Conservation (phyloP, 2,797 vertebrate species). For the Rhincodon typus region DNA sequence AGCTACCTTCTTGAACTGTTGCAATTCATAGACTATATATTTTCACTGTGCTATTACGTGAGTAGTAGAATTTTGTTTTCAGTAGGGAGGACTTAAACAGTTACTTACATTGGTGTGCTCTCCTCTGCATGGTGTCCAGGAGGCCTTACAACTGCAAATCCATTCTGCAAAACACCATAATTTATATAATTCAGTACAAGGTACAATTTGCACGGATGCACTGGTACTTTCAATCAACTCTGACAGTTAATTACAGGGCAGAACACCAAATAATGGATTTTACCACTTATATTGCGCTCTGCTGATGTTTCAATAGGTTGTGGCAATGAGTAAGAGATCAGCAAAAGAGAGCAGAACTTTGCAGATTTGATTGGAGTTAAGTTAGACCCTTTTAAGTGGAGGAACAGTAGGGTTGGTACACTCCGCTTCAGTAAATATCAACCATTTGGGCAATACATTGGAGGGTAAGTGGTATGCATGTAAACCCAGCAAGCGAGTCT, state of each 20-base stretch:
- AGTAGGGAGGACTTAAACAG: not conserved
- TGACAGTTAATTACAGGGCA: not conserved
- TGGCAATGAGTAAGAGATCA: not conserved
- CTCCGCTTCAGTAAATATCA: not conserved
- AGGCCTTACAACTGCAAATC: slow-evolving; percentile 89
- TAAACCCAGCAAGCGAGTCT: not conserved
- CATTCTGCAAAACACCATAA: slow-evolving; percentile 63
- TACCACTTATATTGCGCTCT: not conserved
- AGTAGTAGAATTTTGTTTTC: not conserved
- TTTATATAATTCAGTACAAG: slow-evolving; percentile 2
- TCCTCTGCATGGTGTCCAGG: slow-evolving; percentile 94
- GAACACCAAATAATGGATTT: not conserved
- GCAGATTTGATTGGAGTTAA: not conserved
- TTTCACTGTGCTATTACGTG: not conserved
- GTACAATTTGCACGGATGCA: not conserved
- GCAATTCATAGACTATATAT: not conserved
- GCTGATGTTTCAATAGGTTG: not conserved
- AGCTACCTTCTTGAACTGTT: not conserved
- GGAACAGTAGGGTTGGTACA: not conserved
- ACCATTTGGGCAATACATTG: not conserved
- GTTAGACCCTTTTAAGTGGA: not conserved
- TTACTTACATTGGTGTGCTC: slow-evolving; percentile 89
- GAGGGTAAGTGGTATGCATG: not conserved
- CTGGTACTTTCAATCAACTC: not conserved
- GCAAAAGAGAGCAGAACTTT: not conserved